A percentile compares a stretch with the other conserved stretches of the same genome.
These are phyloP conservation scores for Thunnus thynnus DNA, from an alignment of 2,113 vertebrate genomes.

Conservation along the genomic window DNA sequence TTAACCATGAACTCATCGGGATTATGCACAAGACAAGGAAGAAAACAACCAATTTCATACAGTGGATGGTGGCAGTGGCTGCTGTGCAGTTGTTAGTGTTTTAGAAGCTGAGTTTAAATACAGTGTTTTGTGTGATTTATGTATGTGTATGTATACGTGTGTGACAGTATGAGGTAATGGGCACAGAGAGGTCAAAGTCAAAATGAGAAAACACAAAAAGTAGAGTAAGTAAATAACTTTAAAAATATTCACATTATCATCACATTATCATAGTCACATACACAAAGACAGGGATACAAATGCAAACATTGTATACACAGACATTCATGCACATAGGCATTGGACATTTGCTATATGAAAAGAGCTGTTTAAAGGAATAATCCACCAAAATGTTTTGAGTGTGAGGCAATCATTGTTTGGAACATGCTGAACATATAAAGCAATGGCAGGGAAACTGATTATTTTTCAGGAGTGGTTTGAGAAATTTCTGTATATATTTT, in stretches of 20 bases:
- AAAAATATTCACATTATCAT: background rate
- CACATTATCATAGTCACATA: background rate
- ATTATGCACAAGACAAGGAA: background rate
- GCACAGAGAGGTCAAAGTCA: slow-evolving; percentile 22
- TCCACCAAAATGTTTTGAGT: background rate
- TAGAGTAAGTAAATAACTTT: slow-evolving; percentile 25
- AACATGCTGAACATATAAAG: background rate
- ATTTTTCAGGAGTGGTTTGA: too few species aligned
- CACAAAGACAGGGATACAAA: background rate
- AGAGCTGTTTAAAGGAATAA: slow-evolving; percentile 1
- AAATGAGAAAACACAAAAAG: slow-evolving; percentile 30
- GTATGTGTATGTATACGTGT: slow-evolving; percentile 62
- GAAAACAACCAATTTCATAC: background rate
- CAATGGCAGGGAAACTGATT: too few species aligned
- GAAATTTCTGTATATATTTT: background rate
- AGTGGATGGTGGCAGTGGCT: slow-evolving; percentile 27
- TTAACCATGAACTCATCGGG: slow-evolving; percentile 8
- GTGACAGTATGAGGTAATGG: slow-evolving; percentile 70
- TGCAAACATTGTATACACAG: slow-evolving; percentile 13
- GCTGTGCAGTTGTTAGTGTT: slow-evolving; percentile 63
- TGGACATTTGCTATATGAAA: background rate
- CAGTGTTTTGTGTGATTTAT: slow-evolving; percentile 43
- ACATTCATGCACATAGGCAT: background rate
- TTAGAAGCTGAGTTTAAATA: slow-evolving; percentile 44
- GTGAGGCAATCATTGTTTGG: background rate